Base-by-base conservation (phyloP, 2,797 vertebrate genomes). In the Acrossocheilus wenchowensis region DNA sequence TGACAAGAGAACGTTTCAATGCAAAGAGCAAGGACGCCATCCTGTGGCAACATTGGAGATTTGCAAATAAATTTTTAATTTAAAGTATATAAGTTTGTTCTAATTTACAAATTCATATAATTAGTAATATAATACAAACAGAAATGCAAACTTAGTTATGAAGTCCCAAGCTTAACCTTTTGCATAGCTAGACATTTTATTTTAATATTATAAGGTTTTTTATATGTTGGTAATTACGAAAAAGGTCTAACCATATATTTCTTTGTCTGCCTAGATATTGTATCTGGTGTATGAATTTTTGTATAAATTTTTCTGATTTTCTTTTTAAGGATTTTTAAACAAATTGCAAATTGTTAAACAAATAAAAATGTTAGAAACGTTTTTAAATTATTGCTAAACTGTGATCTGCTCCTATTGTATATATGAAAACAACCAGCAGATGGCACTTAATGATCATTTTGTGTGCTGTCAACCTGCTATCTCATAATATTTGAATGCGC, bases 361-460 rank as follows among this genome's bases (percentile, higher is more conserved):
- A 66, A 17, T 66, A 34, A 19, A 36, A 17, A 30, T 26, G 5
- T 30, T 66, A 34, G 14, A 66, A 66, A 77, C 19, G 74, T 39
- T 78, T 78, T 78, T 23, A n/a, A 57, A 15, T 39, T 0, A 57
- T 39, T 4, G 30, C 0, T 11, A 19, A 30, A 50, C 45, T 75
- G 8, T 21, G 10, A 30, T 39, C 30, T 54, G 36, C 5, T 6
- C 12, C 5, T 36, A 39, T 6, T 74, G 10, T 19, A 48, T 45
- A 39, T 36, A 23, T 72, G 19, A 43, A 54, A 12, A n/a, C 3
- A 17, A 34, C 43, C 89, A 89, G 57, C 84, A 89, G 89, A 79
- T 30, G 57, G 82, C 81, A 73, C 78, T 68, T 2, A 26, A 68
- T 36, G 77, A 64, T 48, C 36, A 81, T 57, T n/a, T 78, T 39